A percentile compares a stretch with the other conserved stretches of the same genome.
These are phyloP conservation scores for Choloepus didactylus DNA, from an alignment of 2,797 vertebrate genomes.

Conservation along the genomic window DNA sequence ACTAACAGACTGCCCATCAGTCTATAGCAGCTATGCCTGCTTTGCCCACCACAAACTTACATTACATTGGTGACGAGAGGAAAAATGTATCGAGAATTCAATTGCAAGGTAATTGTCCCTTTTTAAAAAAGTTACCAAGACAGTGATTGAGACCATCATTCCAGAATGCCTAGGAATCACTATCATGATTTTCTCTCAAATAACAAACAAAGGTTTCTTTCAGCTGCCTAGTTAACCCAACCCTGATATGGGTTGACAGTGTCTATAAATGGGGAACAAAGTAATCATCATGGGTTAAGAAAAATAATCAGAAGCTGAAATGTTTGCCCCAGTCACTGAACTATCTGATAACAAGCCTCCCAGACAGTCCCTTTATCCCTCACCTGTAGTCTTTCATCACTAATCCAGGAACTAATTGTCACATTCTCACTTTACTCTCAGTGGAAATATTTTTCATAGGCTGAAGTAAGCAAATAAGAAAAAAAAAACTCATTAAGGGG, in stretches of 20 bases:
- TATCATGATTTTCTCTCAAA: not conserved
- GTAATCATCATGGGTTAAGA: slow-evolving; percentile 22
- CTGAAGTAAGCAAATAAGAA: not conserved
- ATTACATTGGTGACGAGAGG: not conserved
- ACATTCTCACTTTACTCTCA: not conserved
- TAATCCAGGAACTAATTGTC: not conserved
- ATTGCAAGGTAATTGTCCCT: not conserved
- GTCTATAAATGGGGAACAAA: not conserved
- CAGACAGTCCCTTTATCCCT: not conserved
- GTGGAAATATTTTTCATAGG: not conserved
- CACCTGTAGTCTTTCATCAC: not conserved
- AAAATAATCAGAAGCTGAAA: slow-evolving; percentile 37
- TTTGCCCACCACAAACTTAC: not conserved
- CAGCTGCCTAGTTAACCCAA: not conserved
- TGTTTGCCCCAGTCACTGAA: not conserved
- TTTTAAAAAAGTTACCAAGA: not conserved
- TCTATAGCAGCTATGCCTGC: not conserved
- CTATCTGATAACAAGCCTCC: not conserved
- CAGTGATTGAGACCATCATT: not conserved
- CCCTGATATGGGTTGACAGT: not conserved
- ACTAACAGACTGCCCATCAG: not conserved
- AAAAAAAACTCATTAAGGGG: not conserved
- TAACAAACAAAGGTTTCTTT: slow-evolving; percentile 48
- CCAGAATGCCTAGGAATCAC: not conserved
- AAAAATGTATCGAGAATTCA: not conserved